Conservation (phyloP, 92 coral and sea anemone genomes). For the Micromussa lordhowensis region DNA sequence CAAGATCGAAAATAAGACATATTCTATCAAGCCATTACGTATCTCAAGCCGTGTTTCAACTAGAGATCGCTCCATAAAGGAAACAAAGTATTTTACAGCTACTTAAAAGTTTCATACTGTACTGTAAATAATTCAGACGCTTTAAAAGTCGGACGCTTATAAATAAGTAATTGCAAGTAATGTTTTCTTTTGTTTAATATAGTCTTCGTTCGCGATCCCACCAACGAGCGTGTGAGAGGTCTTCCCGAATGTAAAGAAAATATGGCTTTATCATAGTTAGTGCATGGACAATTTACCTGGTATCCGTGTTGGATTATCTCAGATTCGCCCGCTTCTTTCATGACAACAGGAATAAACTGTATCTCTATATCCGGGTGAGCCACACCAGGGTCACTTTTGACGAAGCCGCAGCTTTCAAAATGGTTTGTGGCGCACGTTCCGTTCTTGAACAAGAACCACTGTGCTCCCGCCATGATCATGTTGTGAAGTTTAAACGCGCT, state of each 20-base stretch:
- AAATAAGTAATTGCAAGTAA: too few relatives aligned
- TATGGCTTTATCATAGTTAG: too few relatives aligned
- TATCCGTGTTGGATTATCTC: slow-evolving; percentile 68
- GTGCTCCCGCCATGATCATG: slow-evolving; percentile 73
- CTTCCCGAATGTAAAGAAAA: too few relatives aligned
- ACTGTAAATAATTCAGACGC: too few relatives aligned
- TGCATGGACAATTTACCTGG: slow-evolving; percentile 67
- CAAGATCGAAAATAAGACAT: too few relatives aligned
- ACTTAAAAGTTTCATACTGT: too few relatives aligned
- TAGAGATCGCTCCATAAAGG: too few relatives aligned
- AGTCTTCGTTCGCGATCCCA: neutral
- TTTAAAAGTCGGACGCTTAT: too few relatives aligned
- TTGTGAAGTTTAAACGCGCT: slow-evolving; percentile 75
- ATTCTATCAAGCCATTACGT: too few relatives aligned
- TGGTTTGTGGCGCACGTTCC: slow-evolving; percentile 81
- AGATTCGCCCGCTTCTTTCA: slow-evolving; percentile 71
- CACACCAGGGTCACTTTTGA: slow-evolving; percentile 56
- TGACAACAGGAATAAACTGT: slow-evolving; percentile 79
- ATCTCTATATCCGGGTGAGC: slow-evolving; percentile 83
- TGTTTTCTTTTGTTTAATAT: neutral
- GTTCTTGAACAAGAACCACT: slow-evolving; percentile 73
- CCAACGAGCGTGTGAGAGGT: too few relatives aligned
- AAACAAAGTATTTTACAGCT: too few relatives aligned
- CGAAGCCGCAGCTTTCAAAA: slow-evolving; percentile 83
- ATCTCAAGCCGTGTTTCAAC: too few relatives aligned